phyloP scores from a whole-genome alignment of 1,140 invertebrate genomes.

The Zeugodacus cucurbitae region DNA sequence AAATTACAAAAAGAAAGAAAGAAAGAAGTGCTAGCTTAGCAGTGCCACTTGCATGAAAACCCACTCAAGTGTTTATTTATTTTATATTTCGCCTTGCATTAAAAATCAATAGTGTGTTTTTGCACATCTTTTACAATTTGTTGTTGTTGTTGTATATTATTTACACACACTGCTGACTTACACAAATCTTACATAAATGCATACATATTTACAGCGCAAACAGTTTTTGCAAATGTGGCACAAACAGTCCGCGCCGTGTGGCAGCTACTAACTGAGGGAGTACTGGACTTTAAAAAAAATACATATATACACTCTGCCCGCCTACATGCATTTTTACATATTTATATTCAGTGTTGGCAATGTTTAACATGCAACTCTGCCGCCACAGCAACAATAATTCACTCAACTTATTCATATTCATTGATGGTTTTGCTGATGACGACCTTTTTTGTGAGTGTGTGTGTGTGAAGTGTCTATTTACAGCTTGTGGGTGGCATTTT shows the following conservation, averaged over 20 bases:
- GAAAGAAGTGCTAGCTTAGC: not conserved
- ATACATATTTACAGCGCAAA: not conserved
- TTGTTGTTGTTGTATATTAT: constrained; percentile 22
- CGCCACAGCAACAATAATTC: constrained; percentile 18
- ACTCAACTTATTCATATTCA: not conserved
- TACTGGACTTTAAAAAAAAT: not conserved
- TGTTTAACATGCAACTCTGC: not conserved
- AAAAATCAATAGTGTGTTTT: constrained; percentile 22
- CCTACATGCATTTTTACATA: not conserved
- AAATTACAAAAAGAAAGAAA: not conserved
- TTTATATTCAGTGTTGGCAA: not conserved
- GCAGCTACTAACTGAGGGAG: not conserved
- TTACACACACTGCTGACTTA: not conserved
- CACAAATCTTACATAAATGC: not conserved
- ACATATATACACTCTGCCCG: not conserved
- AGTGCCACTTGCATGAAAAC: not conserved
- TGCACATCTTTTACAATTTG: not conserved
- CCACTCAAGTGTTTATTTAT: not conserved
- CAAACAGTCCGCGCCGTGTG: not conserved
- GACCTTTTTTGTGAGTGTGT: not conserved
- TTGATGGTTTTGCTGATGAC: not conserved
- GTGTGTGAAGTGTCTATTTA: not conserved
- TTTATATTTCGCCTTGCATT: not conserved
- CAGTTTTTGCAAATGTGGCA: constrained; percentile 16
- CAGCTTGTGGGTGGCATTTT: constrained; percentile 12